Evolutionary conservation across 2,113 vertebrate genomes (phyloP).

Genomic region (Dolichallabes microphthalmus): DNA sequence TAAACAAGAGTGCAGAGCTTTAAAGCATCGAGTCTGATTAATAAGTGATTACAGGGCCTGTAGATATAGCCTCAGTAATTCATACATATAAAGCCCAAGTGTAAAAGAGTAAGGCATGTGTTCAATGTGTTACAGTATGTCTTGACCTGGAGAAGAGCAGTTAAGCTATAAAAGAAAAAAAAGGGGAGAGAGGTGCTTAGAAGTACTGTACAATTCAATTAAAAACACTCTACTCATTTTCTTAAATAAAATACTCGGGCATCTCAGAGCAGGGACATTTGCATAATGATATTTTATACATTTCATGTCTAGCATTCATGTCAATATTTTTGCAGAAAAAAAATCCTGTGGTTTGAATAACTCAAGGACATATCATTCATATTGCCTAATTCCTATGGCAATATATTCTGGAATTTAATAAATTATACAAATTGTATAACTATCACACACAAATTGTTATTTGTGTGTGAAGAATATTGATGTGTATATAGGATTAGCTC

Average conservation of each 20-base stretch:
- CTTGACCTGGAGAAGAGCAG: not conserved
- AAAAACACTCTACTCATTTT: not conserved
- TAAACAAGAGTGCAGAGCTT: slow-evolving; percentile 70
- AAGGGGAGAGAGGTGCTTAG: not conserved
- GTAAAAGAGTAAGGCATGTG: not conserved
- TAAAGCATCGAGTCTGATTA: slow-evolving; percentile 71
- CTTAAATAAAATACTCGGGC: not conserved
- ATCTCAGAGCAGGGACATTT: not conserved
- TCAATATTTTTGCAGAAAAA: not conserved
- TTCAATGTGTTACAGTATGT: not conserved
- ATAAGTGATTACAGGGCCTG: slow-evolving; percentile 62
- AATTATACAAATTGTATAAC: not conserved
- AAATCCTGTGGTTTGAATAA: not conserved
- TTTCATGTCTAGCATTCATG: not conserved
- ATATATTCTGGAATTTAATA: not conserved
- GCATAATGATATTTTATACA: not conserved
- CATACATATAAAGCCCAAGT: not conserved
- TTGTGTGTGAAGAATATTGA: not conserved
- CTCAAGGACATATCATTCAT: not conserved
- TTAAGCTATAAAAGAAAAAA: not conserved
- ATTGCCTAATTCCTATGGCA: not conserved
- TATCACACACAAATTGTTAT: too few species aligned
- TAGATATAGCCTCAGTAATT: slow-evolving; percentile 14
- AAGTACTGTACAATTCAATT: not conserved
- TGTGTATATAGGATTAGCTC: not conserved